Evolutionary conservation across 2,797 vertebrate genomes (phyloP), one percentile per base, ranked within the genome.

Genomic region (Xiphophorus birchmanni): DNA sequence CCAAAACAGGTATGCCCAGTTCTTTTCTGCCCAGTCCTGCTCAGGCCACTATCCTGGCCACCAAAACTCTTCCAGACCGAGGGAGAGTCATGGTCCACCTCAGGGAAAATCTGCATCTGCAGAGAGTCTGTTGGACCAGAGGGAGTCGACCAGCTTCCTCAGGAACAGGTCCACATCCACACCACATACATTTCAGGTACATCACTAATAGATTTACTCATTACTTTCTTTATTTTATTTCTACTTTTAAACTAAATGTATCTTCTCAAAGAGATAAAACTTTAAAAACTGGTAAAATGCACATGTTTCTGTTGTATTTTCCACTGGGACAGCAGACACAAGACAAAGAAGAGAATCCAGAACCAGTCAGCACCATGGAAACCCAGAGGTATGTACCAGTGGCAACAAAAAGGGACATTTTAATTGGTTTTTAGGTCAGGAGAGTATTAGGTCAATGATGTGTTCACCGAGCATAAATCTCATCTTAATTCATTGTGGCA

Each of bases 161-260:
- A 90, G 85, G 2, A 94, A 90, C 73, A 90, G 93, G 52, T 94
- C 95, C 8, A 96, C 89, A 73, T 96, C 95, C 0, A 90, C 90
- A 40, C 92, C 96, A 81, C 78, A 94, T 73, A 85, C 90, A 47
- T 85, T 92, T 40, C 90, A 95, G 95, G 97, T 97, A 81, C 2
- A 74, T 75, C 26, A 77, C 5, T 63, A 9, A 17, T 40, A 32
- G 18, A 21, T 26, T 58, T 4, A 11, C 45, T 5, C 3, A 45
- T 52, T 29, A 11, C 54, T 56, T 56, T 56, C 54, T n/a, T 56
- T 56, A 58, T 58, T 72, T 71, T 73, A 40, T 76, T 76, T 71
- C 7, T 40, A 23, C 29, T 44, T 42, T 26, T 69, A 23, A 77
- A 50, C 18, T 45, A 18, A 32, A 21, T 17, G 18, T 37, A 37